These are phyloP conservation scores for Geotrupes spiniger DNA, from an alignment of 2,888 invertebrate genomes.

Conservation along the genomic window DNA sequence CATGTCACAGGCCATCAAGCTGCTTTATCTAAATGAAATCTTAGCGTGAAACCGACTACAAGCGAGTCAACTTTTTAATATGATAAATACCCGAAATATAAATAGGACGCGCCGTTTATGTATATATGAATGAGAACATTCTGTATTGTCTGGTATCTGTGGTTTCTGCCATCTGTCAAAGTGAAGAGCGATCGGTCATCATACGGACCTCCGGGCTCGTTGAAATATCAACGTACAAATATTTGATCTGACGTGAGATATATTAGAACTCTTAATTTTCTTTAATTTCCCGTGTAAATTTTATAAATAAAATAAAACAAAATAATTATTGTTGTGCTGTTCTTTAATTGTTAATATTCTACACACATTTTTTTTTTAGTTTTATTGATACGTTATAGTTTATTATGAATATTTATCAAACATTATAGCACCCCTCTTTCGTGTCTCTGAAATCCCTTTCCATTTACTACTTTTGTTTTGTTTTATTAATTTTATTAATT, in stretches of 20 bases:
- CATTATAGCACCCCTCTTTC: too few species aligned
- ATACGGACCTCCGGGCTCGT: conserved; percentile 41
- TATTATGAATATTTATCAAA: too few species aligned
- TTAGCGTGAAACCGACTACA: conserved; percentile 38
- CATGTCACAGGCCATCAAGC: conserved; percentile 43
- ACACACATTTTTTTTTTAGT: too few species aligned
- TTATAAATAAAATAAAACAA: too few species aligned
- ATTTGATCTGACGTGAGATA: neutral
- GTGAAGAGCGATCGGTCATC: conserved; percentile 50
- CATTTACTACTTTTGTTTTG: too few species aligned
- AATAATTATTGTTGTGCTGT: too few species aligned
- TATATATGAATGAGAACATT: conserved; percentile 42
- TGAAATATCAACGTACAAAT: neutral
- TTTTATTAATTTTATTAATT: too few species aligned
- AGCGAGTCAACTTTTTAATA: conserved; percentile 39
- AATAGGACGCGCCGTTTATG: conserved; percentile 36
- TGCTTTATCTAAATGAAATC: conserved; percentile 47
- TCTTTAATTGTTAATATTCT: too few species aligned
- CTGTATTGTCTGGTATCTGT: conserved; percentile 43
- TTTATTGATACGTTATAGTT: too few species aligned
- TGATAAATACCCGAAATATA: conserved; percentile 46
- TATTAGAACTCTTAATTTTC: neutral
- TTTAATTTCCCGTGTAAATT: too few species aligned
- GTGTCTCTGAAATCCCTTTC: too few species aligned
- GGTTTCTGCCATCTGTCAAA: conserved; percentile 49